These are phyloP conservation scores for Nysson spinosus DNA, from an alignment of 2,888 invertebrate genomes.

Conservation along the genomic window DNA sequence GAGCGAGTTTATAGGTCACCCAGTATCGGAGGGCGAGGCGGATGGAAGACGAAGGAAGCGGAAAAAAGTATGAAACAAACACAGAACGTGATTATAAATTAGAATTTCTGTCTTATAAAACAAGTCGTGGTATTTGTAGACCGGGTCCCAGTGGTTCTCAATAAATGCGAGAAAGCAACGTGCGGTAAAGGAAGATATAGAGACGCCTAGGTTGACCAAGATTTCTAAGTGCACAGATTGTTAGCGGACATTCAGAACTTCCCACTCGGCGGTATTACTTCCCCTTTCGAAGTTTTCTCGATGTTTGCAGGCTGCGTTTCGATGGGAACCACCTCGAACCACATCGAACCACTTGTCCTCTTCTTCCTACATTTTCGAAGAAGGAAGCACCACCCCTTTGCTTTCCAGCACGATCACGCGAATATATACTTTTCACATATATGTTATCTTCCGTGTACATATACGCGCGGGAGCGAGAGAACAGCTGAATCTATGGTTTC, in stretches of 20 bases:
- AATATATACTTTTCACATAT: background rate
- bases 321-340: constrained; percentile 38
- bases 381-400: constrained; percentile 1
- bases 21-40: constrained; percentile 10
- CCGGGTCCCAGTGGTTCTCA: constrained; percentile 19
- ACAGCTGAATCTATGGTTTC: constrained; percentile 3
- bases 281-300: constrained; percentile 65
- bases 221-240: constrained; percentile 50
- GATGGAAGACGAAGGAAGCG: background rate
- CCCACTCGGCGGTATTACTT: constrained; percentile 68
- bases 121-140: constrained; percentile 17
- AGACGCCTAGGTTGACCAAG: too few species aligned
- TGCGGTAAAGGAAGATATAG: background rate
- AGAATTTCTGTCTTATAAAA: constrained; percentile 41
- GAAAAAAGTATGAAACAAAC: constrained; percentile 18
- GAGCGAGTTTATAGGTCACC: constrained; percentile 25
- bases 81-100: constrained; percentile 53
- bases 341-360: too few species aligned
- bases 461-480: background rate
- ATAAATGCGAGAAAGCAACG: constrained; percentile 6
- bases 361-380: constrained; percentile 15
- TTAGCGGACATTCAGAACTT: constrained; percentile 73
- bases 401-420: constrained; percentile 6
- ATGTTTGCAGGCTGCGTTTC: constrained; percentile 58
- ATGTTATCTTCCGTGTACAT: background rate